Evolutionary conservation across 2,888 invertebrate species (phyloP).

Genomic region (Mesoligia furuncula): DNA sequence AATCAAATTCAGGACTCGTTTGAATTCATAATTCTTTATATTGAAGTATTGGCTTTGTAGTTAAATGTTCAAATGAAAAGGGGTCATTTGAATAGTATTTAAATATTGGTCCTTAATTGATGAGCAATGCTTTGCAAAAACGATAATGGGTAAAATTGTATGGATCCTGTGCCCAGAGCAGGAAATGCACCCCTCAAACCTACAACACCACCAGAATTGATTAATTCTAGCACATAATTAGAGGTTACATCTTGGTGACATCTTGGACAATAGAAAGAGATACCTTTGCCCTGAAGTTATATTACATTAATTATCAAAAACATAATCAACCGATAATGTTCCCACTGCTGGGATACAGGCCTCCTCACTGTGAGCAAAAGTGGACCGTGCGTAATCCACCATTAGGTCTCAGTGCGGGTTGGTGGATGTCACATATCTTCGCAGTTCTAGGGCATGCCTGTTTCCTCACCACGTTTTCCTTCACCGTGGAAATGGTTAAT

Average conservation of each 20-base stretch:
- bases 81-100: constrained; percentile 6
- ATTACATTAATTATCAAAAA: not conserved
- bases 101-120: not conserved
- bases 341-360: not conserved
- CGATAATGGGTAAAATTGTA: not conserved
- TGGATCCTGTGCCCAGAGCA: not conserved
- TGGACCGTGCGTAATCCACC: not conserved
- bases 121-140: constrained; percentile 11
- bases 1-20: constrained; percentile 39
- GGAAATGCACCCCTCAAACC: not conserved
- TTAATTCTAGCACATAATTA: not conserved
- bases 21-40: constrained; percentile 30
- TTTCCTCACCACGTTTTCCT: too few species aligned
- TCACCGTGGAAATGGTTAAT: not conserved
- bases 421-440: not conserved
- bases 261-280: not conserved
- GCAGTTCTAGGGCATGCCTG: rapidly evolving
- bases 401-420: not conserved
- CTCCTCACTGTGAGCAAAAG: too few species aligned
- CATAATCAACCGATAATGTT: not conserved
- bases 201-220: not conserved
- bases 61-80: constrained; percentile 8
- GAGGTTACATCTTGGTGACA: not conserved
- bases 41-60: constrained; percentile 30
- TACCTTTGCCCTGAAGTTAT: not conserved